Percentiles rank a stretch among this genome's conserved stretches.
Conservation (phyloP, 2,888 invertebrate genomes). For the Iselma pallidipennis region DNA sequence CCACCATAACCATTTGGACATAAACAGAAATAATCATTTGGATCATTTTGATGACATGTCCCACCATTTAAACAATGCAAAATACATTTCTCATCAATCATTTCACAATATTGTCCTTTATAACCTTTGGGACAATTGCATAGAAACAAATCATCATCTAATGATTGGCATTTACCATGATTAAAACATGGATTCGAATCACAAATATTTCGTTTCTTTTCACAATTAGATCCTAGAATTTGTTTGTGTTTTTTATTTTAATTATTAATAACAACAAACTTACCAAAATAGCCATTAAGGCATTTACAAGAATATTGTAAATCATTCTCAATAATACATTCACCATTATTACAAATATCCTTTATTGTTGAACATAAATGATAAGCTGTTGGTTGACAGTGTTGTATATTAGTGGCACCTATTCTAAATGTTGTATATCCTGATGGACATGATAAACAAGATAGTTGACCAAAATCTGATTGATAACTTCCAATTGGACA, state of each 20-base stretch:
- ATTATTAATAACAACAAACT: slow-evolving; percentile 25
- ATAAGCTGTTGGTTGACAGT: slow-evolving; percentile 57
- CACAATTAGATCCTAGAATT: slow-evolving; percentile 59
- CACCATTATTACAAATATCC: slow-evolving; percentile 58
- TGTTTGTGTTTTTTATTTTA: slow-evolving; percentile 7
- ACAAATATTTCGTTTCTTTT: slow-evolving; percentile 57
- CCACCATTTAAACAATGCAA: slow-evolving; percentile 59
- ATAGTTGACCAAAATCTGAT: slow-evolving; percentile 60
- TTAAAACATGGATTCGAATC: slow-evolving; percentile 61
- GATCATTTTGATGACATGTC: slow-evolving; percentile 55
- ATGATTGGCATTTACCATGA: slow-evolving; percentile 57
- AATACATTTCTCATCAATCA: slow-evolving; percentile 48
- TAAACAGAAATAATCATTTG: slow-evolving; percentile 54
- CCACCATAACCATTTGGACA: slow-evolving; percentile 53
- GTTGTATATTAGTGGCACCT: slow-evolving; percentile 51
- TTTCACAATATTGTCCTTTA: slow-evolving; percentile 59
- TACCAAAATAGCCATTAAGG: slow-evolving; percentile 57
- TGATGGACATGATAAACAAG: slow-evolving; percentile 63
- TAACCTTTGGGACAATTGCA: slow-evolving; percentile 60
- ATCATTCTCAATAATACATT: slow-evolving; percentile 48
- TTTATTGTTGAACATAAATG: slow-evolving; percentile 57
- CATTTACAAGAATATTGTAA: slow-evolving; percentile 59
- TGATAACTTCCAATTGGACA: slow-evolving; percentile 67
- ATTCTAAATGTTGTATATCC: slow-evolving; percentile 56
- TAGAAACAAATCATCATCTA: slow-evolving; percentile 25